Percentiles rank a stretch among this genome's conserved stretches.
Conservation (phyloP, 2,888 invertebrate species). For the Amblyjoppa proteus region DNA sequence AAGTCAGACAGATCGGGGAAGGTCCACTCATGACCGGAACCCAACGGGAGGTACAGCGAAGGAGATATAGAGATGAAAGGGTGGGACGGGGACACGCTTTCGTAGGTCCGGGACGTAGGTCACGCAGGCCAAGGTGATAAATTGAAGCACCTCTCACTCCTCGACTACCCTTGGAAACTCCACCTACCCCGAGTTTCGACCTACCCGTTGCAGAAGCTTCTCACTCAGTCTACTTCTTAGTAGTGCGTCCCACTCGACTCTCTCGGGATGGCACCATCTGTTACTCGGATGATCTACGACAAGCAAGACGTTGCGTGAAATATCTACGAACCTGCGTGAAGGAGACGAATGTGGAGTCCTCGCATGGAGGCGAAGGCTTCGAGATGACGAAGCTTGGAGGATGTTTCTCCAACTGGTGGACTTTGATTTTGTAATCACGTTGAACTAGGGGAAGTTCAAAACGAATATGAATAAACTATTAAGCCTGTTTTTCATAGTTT, state of each 20-base stretch:
- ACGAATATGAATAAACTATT: background rate
- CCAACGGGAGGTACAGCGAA: slow-evolving; percentile 26
- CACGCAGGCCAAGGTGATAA: slow-evolving; percentile 75
- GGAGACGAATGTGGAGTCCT: slow-evolving; percentile 22
- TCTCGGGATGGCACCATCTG: slow-evolving; percentile 78
- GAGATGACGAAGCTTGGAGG: background rate
- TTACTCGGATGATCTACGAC: slow-evolving; percentile 80
- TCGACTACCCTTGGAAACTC: slow-evolving; percentile 71
- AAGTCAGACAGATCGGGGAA: slow-evolving; percentile 59
- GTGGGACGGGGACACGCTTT: slow-evolving; percentile 57
- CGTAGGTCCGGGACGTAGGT: slow-evolving; percentile 66
- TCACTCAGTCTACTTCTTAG: slow-evolving; percentile 51
- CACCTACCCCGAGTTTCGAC: slow-evolving; percentile 63
- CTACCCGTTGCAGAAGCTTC: slow-evolving; percentile 59
- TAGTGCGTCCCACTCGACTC: slow-evolving; percentile 53
- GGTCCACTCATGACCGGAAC: slow-evolving; percentile 55
- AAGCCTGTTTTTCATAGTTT: no score
- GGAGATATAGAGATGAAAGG: slow-evolving; percentile 36
- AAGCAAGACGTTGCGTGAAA: slow-evolving; percentile 75
- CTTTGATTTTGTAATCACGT: background rate
- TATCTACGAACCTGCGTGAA: slow-evolving; percentile 69
- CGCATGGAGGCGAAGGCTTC: slow-evolving; percentile 18
- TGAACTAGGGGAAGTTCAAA: background rate
- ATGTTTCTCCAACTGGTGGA: background rate
- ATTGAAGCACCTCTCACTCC: slow-evolving; percentile 75